Conservation (phyloP, 2,888 invertebrate species). For the Drosophila macrothrix region DNA sequence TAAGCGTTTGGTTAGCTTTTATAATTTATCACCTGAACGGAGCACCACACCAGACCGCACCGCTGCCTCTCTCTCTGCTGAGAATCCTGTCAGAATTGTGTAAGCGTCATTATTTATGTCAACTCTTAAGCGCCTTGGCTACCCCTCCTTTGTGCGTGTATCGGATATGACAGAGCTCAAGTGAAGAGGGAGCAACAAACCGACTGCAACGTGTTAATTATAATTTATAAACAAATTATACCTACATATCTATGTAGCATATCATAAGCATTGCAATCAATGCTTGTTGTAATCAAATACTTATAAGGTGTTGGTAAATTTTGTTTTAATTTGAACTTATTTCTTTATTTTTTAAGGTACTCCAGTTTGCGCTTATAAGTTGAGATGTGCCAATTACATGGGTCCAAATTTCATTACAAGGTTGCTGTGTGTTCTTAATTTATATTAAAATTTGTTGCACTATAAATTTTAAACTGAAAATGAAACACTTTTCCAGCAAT, state of each 20-base stretch:
- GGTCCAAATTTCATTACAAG: slow-evolving; percentile 46
- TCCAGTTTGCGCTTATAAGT: slow-evolving; percentile 48
- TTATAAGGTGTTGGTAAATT: background rate
- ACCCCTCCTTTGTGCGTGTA: background rate
- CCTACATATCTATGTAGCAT: background rate
- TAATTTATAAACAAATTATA: background rate
- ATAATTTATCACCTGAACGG: slow-evolving; percentile 49
- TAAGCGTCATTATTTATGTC: slow-evolving; percentile 57
- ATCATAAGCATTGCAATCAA: background rate
- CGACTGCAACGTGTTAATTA: slow-evolving; percentile 38
- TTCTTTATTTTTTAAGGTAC: slow-evolving; percentile 21
- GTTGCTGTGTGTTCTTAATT: background rate
- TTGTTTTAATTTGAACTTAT: background rate
- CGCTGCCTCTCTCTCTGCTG: slow-evolving; percentile 22
- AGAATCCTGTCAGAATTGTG: slow-evolving; percentile 46
- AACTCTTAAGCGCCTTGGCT: slow-evolving; percentile 17
- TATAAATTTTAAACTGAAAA: no score
- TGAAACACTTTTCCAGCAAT: background rate
- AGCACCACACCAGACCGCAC: slow-evolving; percentile 7
- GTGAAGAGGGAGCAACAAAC: slow-evolving; percentile 33
- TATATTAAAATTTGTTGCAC: background rate
- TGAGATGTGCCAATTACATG: slow-evolving; percentile 49
- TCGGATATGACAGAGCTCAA: slow-evolving; percentile 15
- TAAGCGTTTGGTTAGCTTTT: slow-evolving; percentile 52
- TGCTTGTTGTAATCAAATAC: background rate